Evolutionary conservation across 2,113 vertebrate species (phyloP).

Genomic region (Prinia subflava): DNA sequence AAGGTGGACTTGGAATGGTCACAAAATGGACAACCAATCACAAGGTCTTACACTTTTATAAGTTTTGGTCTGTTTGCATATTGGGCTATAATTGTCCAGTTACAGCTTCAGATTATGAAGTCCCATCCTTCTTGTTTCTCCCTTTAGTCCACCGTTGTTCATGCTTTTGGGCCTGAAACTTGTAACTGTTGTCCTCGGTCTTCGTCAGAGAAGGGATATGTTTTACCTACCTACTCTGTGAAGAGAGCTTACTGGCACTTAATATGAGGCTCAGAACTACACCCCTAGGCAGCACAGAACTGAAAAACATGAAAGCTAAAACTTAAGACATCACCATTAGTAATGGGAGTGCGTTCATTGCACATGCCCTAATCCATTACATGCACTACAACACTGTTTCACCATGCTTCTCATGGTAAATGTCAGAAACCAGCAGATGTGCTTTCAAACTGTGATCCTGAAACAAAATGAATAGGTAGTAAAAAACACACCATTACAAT

Average conservation of each 20-base stretch:
- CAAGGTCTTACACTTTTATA: neutral
- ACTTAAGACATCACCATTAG: neutral
- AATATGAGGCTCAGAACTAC: neutral
- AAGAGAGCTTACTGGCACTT: neutral
- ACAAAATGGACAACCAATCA: neutral
- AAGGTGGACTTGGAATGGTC: neutral
- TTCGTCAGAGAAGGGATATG: neutral
- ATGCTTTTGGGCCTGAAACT: neutral
- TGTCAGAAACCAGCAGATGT: neutral
- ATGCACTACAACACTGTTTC: neutral
- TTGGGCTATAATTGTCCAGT: neutral
- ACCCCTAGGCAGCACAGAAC: neutral
- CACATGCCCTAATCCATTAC: rapidly evolving
- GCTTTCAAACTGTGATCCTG: neutral
- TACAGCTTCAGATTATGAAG: neutral
- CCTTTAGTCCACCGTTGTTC: neutral
- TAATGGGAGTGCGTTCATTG: rapidly evolving
- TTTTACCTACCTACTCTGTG: neutral
- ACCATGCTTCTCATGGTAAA: rapidly evolving
- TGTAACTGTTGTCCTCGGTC: neutral
- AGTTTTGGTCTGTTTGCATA: neutral
- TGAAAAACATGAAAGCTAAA: neutral
- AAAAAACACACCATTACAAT: neutral
- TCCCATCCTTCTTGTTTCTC: neutral
- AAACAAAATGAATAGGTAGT: neutral